Evolutionary conservation across 2,797 vertebrate species (phyloP).

Genomic region (Diplodus puntazzo): DNA sequence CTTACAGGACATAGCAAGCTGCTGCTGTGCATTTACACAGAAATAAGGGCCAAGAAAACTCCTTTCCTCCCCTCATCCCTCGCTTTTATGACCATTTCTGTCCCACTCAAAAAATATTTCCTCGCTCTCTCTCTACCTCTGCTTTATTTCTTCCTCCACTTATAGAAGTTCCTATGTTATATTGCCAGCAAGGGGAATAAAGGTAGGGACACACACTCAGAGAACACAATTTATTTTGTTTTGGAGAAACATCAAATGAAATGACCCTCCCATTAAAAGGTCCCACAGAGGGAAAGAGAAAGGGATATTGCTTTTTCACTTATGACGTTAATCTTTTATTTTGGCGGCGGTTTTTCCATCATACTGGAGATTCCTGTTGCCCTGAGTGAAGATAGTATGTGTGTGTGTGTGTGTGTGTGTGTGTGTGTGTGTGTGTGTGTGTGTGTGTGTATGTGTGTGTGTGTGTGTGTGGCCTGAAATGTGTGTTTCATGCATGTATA

Average conservation of each 20-base stretch:
- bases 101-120: slow-evolving; percentile 25
- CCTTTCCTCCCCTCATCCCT: not conserved
- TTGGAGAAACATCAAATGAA: slow-evolving; percentile 81
- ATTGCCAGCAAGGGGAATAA: slow-evolving; percentile 81
- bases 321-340: slow-evolving; percentile 78
- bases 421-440: too few relatives aligned
- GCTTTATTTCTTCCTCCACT: slow-evolving; percentile 65
- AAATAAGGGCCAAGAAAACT: slow-evolving; percentile 6
- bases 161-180: slow-evolving; percentile 73
- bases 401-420: too few relatives aligned
- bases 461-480: slow-evolving; percentile 8
- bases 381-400: slow-evolving; percentile 37
- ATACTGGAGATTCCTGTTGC: slow-evolving; percentile 45
- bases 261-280: slow-evolving; percentile 82
- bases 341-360: slow-evolving; percentile 64
- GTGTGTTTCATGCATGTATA: slow-evolving; percentile 6
- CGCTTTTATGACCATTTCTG: slow-evolving; percentile 39
- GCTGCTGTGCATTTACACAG: slow-evolving; percentile 7
- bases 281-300: slow-evolving; percentile 68
- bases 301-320: slow-evolving; percentile 83
- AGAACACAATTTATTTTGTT: slow-evolving; percentile 83
- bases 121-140: slow-evolving; percentile 9
- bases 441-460: slow-evolving; percentile 10
- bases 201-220: slow-evolving; percentile 67
- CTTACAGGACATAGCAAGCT: slow-evolving; percentile 9